Base-by-base conservation (phyloP, 2,797 vertebrate species). In the Acridotheres tristis region DNA sequence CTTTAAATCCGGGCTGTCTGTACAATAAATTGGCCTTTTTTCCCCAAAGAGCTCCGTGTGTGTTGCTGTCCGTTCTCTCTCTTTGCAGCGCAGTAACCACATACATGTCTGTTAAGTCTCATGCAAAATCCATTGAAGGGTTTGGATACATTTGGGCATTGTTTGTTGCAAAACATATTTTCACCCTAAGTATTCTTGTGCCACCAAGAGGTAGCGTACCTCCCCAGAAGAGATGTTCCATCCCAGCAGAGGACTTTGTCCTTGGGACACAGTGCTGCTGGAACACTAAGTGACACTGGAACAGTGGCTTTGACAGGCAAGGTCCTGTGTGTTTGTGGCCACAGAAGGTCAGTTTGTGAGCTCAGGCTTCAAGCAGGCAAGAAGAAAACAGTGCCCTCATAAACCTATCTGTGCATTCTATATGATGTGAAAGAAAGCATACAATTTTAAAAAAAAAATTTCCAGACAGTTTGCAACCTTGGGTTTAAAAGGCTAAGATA, bases 401-500 rank as follows among this genome's bases (percentile, higher is more conserved):
- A 58, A 86, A 88, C 69, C 51, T 34, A 17, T 68, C 43, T 61
- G 11, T n/a, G 21, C 27, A 30, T 85, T 93, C 63, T 75, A 53
- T 12, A 5, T 21, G 32, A 43, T 16, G 21, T 62, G 79, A 94
- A 55, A 58, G 42, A 85, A 92, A 91, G 36, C 82, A 88, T 83
- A 58, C 71, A 6, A 42, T 76, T 75, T 85, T 89, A 88, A 30
- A 21, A n/a, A 80, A 73, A 68, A 57, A 50, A 68, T 61, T 66
- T 92, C 80, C 51, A 71, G 86, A 81, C 55, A 87, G 80, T 92
- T 61, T 87, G 42, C 43, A 86, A 65, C 3, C 38, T n/a, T 38
- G 30, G 40, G 87, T 90, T 95, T 81, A 66, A 92, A 92, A 95
- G 88, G 79, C 66, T 88, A 93, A 58, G 27, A 0, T 58, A 36